Percentiles rank a stretch among this genome's conserved stretches.
Evolutionary conservation across 2,888 invertebrate species (phyloP).

Genomic region (Cistogaster globosa): DNA sequence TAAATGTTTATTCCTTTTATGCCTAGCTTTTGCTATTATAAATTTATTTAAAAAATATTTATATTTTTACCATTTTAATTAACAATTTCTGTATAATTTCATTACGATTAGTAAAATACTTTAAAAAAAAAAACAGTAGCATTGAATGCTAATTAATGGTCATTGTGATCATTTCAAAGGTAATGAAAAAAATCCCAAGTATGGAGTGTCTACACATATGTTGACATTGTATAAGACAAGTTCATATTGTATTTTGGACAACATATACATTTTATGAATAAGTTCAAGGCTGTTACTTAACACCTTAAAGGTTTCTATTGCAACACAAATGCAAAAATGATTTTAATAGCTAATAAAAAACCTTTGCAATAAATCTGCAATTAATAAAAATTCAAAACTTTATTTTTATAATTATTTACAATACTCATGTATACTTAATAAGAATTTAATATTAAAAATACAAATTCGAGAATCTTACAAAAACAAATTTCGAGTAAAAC

Average conservation of each 20-base stretch:
- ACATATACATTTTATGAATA: constrained; percentile 20
- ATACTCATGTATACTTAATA: constrained; percentile 10
- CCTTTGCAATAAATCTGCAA: not conserved
- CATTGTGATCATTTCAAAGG: no score
- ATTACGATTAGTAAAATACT: no score
- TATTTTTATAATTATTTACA: not conserved
- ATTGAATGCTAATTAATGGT: no score
- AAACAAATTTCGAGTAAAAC: constrained; percentile 9
- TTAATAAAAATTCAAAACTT: not conserved
- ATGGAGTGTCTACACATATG: not conserved
- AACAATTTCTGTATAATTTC: no score
- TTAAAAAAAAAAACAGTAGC: no score
- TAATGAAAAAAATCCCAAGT: no score
- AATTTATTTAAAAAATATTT: no score
- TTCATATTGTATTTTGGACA: constrained; percentile 12
- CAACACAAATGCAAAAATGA: constrained; percentile 43
- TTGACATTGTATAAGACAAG: constrained; percentile 17
- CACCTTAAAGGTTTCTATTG: constrained; percentile 56
- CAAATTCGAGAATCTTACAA: constrained; percentile 48
- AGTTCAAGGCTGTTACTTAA: constrained; percentile 63
- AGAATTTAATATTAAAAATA: constrained; percentile 22
- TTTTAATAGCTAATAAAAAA: not conserved
- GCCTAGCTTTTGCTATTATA: no score
- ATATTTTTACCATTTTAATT: no score
- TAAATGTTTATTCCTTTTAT: no score